phyloP scores from a whole-genome alignment of 1,140 invertebrate species.

The Pissodes strobi region DNA sequence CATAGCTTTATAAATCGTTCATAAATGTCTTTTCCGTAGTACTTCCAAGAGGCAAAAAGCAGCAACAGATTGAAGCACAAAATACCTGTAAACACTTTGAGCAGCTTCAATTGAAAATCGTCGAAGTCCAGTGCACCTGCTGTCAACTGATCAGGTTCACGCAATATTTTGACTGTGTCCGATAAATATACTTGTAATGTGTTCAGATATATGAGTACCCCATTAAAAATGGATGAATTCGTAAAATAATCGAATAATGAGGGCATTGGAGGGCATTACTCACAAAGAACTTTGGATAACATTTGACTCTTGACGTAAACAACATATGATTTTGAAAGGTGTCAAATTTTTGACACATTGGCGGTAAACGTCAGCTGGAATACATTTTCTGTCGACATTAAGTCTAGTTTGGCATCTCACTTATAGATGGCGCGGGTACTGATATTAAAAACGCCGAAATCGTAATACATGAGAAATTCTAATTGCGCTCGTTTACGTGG shows the following conservation, averaged over 20 bases:
- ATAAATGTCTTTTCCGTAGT: conserved; percentile 78
- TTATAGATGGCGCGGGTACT: no score
- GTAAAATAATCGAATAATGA: conserved; percentile 39
- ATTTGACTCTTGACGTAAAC: conserved; percentile 14
- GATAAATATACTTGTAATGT: conserved; percentile 40
- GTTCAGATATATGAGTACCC: conserved; percentile 44
- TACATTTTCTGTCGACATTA: no score
- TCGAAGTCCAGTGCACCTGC: conserved; percentile 55
- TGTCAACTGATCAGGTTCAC: conserved; percentile 41
- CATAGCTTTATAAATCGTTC: conserved; percentile 82
- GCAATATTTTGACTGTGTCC: conserved; percentile 34
- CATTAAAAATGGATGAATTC: conserved; percentile 49
- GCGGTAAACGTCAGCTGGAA: no score
- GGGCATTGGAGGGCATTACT: conserved; percentile 15
- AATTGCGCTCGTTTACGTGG: no score
- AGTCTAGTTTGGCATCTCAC: no score
- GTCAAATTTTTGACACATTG: background rate
- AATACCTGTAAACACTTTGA: conserved; percentile 72
- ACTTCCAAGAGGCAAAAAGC: conserved; percentile 76
- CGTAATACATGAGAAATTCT: no score
- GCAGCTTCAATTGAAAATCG: conserved; percentile 75
- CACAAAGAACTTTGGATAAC: background rate
- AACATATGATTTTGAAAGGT: conserved; percentile 29
- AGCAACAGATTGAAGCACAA: conserved; percentile 72
- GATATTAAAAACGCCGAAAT: no score